Evolutionary conservation across 2,888 invertebrate genomes (phyloP), one percentile per base, ranked within the genome.

Genomic region (Phaonia tiefii): DNA sequence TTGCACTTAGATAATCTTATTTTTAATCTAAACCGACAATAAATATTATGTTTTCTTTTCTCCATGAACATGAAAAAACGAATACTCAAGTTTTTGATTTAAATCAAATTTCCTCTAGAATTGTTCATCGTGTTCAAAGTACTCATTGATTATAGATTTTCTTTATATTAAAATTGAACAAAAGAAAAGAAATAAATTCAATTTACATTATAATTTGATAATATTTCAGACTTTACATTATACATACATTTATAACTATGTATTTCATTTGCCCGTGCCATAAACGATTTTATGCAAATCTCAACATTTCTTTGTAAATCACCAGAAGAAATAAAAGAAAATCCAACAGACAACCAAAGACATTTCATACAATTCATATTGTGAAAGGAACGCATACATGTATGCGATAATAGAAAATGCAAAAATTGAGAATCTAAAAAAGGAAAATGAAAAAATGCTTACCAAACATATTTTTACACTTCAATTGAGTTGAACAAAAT

Each of bases 401-500:
- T 20, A 46, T 17, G 17, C 20, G 20, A 1, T 49, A 7, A 13
- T 44, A 10, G 25, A 42, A 20, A 20, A 31, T 31, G 31, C 25
- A 60, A 65, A 39, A 63, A 58, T 44, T 13, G 25, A 54, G 13
- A 20, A n/a, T n/a, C 17, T 22, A 17, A 39, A 42, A 25, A 8
- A 54, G 31, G 39, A 65, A 13, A 58, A n/a, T 58, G 65, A 63
- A 63, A 42, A 63, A 63, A 20, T 79, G 70, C 79, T 79, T 79
- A 79, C 74, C 74, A 65, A 71, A 66, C 56, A 79, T n/a, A 65
- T 79, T 79, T 79, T 79, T 49, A 56, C 65, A 69, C 79, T 75
- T 79, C 69, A 74, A 56, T 79, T 49, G 78, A 70, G 63, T 39
- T 42, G 63, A 63, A 31, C 39, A 39, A 42, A 63, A 63, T 63